Evolutionary conservation across 1,140 invertebrate species (phyloP), one percentile per base, ranked within the genome.

Genomic region (Pseudoatta argentina): DNA sequence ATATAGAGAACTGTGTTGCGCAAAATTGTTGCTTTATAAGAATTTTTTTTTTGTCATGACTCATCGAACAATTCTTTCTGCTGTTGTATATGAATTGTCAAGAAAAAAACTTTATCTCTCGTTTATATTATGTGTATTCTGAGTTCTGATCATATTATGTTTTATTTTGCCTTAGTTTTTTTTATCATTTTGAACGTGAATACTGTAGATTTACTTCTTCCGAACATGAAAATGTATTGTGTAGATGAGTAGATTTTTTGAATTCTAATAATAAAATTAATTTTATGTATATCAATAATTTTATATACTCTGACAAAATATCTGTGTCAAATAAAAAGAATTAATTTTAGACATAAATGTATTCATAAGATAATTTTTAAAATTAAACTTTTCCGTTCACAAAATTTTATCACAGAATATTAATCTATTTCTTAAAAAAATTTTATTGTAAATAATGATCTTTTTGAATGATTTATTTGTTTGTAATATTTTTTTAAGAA

Each of bases 271-370:
- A 67, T 18, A 44, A 67, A 67, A 14, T n/a, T 48, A 14, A 2
- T n/a, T 21, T 67, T 44, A 21, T 12, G n/a, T 14, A 67, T 16
- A 24, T 44, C 18, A 57, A 8, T n/a, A 53, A 53, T 53, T n/a
- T 48, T 48, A 14, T 48, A 48, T 48, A 14, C 12, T 48, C 44
- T 48, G 2, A 48, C 0, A 48, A 57, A 57, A 21, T 21, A 39
- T 39, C 7, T 66, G 34, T 39, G 10, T 64, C 63, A 64, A 64
- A 64, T 5, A 6, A 7, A 66, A 48, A 67, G 5, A 12, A 24
- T 69, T 48, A 64, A 63, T 63, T 63, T 64, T 34, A 39, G 10
- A 21, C 34, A 44, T n/a, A 67, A n/a, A 39, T 66, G 14, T 48
- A 21, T 48, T 67, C 44, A 67, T 48, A 48, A 66, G 0, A 12